These are phyloP conservation scores for Eupithecia vulgata DNA, from an alignment of 2,888 invertebrate species.

Conservation along the genomic window DNA sequence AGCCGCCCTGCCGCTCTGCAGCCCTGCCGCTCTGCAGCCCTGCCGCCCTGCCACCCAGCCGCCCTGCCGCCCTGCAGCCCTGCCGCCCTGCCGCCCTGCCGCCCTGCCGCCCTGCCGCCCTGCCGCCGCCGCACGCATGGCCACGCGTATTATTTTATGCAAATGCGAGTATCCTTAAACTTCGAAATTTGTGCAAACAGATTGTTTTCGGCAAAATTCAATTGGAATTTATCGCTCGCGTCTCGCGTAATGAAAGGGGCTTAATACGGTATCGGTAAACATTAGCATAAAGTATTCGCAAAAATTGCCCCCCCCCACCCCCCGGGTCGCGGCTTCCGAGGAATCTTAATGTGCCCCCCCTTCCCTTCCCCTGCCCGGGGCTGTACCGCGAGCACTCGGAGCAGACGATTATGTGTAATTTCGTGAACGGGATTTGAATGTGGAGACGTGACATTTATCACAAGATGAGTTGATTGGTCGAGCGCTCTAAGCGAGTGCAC, in stretches of 20 bases:
- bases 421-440: constrained; percentile 57
- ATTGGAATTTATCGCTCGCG: constrained; percentile 63
- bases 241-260: constrained; percentile 65
- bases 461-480: neutral
- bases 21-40: too few species aligned
- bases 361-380: constrained; percentile 18
- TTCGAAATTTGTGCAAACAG: constrained; percentile 70
- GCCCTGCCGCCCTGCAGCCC: too few species aligned
- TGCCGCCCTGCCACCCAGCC: neutral
- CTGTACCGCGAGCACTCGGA: constrained; percentile 21
- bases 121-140: constrained; percentile 8
- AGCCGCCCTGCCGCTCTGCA: too few species aligned
- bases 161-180: constrained; percentile 60
- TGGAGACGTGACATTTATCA: constrained; percentile 54
- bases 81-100: neutral
- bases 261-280: constrained; percentile 67
- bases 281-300: constrained; percentile 72
- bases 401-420: constrained; percentile 59
- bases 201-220: constrained; percentile 72
- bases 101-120: too few species aligned
- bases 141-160: constrained; percentile 63
- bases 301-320: constrained; percentile 62
- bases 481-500: neutral
- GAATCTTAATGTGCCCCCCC: constrained; percentile 64
- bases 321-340: constrained; percentile 51